A percentile compares a stretch with the other conserved stretches of the same genome.
Conservation (phyloP, 2,888 invertebrate species). For the Panopea generosa region DNA sequence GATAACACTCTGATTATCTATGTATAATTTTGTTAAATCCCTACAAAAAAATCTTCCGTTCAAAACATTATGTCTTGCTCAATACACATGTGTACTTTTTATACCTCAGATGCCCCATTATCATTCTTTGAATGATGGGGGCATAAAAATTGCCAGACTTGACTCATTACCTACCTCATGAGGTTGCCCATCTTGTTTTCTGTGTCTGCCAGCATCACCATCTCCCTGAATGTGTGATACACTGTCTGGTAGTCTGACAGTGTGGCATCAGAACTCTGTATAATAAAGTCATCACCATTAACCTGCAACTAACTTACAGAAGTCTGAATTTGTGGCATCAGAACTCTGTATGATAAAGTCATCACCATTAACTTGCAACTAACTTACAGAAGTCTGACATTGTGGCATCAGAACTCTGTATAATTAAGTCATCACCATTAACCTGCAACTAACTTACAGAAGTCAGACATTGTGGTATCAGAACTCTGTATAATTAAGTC, state of each 20-base stretch:
- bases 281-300: neutral
- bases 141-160: no score
- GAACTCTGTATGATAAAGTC: slow-evolving; percentile 64
- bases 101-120: no score
- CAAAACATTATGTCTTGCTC: no score
- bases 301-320: no score
- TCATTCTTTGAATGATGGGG: no score
- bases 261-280: slow-evolving; percentile 71
- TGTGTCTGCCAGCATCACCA: slow-evolving; percentile 71
- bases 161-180: slow-evolving; percentile 66
- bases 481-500: slow-evolving; percentile 64
- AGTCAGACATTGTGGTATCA: slow-evolving; percentile 71
- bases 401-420: slow-evolving; percentile 71
- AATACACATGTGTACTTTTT: no score
- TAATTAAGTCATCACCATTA: neutral
- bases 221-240: slow-evolving; percentile 72
- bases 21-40: no score
- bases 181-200: slow-evolving; percentile 65
- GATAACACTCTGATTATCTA: no score
- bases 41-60: no score
- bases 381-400: slow-evolving; percentile 74
- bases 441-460: no score
- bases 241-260: slow-evolving; percentile 72
- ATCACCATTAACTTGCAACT: no score
- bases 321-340: slow-evolving; percentile 70